Base-by-base conservation (phyloP, 2,113 vertebrate genomes). In the Catharus bicknelli region DNA sequence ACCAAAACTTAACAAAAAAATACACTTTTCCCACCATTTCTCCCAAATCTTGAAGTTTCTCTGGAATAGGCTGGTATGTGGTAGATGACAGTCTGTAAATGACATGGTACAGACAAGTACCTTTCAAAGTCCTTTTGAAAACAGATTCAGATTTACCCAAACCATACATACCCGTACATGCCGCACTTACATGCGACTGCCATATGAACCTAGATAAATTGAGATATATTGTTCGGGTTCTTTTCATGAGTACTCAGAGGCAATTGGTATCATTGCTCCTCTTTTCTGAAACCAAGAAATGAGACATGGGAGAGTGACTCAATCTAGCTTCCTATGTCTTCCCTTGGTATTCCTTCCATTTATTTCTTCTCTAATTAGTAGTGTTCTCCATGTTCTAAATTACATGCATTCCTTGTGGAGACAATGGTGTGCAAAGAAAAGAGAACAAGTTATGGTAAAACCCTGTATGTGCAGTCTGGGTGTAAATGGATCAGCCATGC, bases 1-100 rank as follows among this genome's bases (percentile, higher is more conserved):
- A 32, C 0, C 34, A 83, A 93, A 94, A 79, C 13, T 54, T 69
- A 67, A 90, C 26, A 51, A 84, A 89, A 92, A 92, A 80, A 36
- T 45, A 43, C 8, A 30, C 36, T 92, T 96, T 95, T 72, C 88
- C 83, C 86, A 94, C 69, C 25, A 84, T 93, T 93, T 86, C 29
- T 72, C 88, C 32, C n/a, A 75, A 53, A 93, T 70, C 36, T 83
- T 86, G 47, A 18, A 29, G 10, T 63, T 88, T 81, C 34, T 81
- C 91, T 88, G 30, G 57, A 84, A 72, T 38, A 61, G 20, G 7
- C 8, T 84, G n/a, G 2, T 45, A 57, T 62, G 45, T 34, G 45
- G 29, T 62, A 79, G 36, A 78, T 36, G 12, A 26, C 27, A 30
- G 11, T 45, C 30, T 75, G 9, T 50, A 72, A 90, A 90, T 34